phyloP scores from a whole-genome alignment of 64 coral and sea anemone species.

The Porites australiensis region DNA sequence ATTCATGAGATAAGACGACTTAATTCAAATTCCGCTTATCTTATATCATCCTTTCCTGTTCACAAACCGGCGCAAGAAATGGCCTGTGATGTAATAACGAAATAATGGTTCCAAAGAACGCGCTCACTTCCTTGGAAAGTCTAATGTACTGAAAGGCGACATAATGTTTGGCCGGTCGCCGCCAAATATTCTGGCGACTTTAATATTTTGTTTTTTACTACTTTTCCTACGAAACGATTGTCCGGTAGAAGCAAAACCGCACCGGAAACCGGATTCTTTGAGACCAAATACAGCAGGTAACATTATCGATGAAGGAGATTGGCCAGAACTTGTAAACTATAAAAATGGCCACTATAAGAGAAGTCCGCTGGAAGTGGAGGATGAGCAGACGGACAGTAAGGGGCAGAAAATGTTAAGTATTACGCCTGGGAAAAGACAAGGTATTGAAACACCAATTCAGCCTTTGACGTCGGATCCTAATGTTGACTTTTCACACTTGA shows the following conservation, averaged over 20 bases:
- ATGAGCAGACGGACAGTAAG: constrained; percentile 25
- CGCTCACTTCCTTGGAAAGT: constrained; percentile 58
- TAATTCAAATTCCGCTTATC: constrained; percentile 80
- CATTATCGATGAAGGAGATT: constrained; percentile 53
- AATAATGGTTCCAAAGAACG: constrained; percentile 79
- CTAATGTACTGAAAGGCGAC: constrained; percentile 88
- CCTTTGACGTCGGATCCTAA: constrained; percentile 47
- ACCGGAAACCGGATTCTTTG: constrained; percentile 65
- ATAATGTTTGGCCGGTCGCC: constrained; percentile 96
- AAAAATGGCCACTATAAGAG: constrained; percentile 52
- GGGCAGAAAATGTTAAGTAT: constrained; percentile 31
- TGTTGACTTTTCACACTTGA: constrained; percentile 1
- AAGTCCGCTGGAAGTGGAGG: constrained; percentile 47
- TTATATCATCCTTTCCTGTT: constrained; percentile 82
- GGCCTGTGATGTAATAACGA: constrained; percentile 92
- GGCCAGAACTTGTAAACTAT: constrained; percentile 25
- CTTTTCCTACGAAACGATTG: constrained; percentile 16
- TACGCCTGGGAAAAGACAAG: constrained; percentile 37
- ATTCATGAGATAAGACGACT: constrained; percentile 81
- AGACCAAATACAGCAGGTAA: constrained; percentile 48
- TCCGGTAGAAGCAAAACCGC: constrained; percentile 72
- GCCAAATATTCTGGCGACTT: constrained; percentile 75
- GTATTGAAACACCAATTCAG: constrained; percentile 66
- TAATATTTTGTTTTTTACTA: constrained; percentile 59
- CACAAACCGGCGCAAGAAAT: constrained; percentile 53